Percentiles rank a stretch among this genome's conserved stretches.
Conservation (phyloP, 2,797 vertebrate species). For the Nyctalus aviator region DNA sequence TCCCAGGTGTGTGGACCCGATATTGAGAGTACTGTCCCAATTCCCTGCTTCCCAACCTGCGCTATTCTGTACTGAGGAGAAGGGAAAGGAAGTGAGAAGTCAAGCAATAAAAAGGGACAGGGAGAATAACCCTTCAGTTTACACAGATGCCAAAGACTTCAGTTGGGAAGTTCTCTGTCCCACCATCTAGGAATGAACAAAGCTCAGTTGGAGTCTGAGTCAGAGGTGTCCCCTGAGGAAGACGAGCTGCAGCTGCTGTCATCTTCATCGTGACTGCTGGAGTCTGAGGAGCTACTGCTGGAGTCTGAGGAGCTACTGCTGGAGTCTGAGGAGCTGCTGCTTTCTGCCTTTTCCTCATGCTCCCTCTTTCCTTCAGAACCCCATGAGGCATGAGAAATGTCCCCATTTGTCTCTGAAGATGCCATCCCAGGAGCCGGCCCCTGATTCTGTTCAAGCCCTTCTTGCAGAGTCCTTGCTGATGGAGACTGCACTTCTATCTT, state of each 20-base stretch:
- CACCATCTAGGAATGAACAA: not conserved
- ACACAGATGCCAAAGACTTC: not conserved
- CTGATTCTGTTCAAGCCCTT: not conserved
- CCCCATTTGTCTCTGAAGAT: fast-evolving
- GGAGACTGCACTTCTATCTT: conserved; percentile 81
- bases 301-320: no score
- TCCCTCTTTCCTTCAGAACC: conserved; percentile 80
- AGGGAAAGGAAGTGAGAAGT: not conserved
- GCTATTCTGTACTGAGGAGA: not conserved
- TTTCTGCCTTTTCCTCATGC: conserved; percentile 83
- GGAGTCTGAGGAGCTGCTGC: not conserved
- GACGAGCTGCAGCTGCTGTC: conserved; percentile 89
- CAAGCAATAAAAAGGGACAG: not conserved
- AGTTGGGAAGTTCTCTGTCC: not conserved
- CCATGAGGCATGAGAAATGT: not conserved
- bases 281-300: no score
- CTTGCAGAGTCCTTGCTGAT: conserved; percentile 86
- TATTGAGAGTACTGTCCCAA: not conserved
- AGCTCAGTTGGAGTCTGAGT: conserved; percentile 91
- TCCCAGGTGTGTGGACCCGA: not conserved
- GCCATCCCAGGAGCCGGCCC: not conserved
- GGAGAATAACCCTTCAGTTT: not conserved
- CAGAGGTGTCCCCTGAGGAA: conserved; percentile 89
- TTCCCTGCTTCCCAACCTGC: not conserved
- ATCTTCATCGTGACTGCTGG: conserved; percentile 87